Evolutionary conservation across 1,140 invertebrate genomes (phyloP), one percentile per base, ranked within the genome.

Genomic region (Caenorhabditis briggsae): DNA sequence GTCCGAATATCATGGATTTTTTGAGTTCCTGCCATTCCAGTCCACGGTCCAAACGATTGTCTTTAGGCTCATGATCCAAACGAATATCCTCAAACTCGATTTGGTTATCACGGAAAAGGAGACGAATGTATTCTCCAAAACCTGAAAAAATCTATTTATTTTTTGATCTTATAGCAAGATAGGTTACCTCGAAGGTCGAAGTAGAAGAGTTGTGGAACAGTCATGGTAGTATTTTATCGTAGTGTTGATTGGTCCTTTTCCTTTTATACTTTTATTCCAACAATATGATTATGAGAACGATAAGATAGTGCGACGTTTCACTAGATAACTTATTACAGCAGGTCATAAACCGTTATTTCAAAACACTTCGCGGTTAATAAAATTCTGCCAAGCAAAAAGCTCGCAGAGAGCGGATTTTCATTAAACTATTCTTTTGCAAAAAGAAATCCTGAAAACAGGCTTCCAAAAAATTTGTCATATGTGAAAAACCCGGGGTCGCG

Each of bases 11-110:
- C 93, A 93, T 92, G 93, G 93, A 93, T 86, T 92, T 91, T 90
- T 94, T 94, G 41, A 93, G 91, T 65, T 92, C 87, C 7, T 91
- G 90, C 94, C 94, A 95, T 46, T 94, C 91, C 53, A 84, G 33
- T 16, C 46, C 56, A 20, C 87, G 93, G n/a, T 64, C 59, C 8
- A 18, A 64, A 25, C 59, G 59, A 64, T 25, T 64, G 33, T 64
- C 33, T 3, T 33, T 33, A 33, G 33, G 33, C 33, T 33, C 20
- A 9, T 83, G 84, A 53, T 90, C 88, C 85, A 95, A 93, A 82
- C 95, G 94, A 3, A 94, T 90, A 91, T 96, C 96, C 91, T 95
- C 95, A 90, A 95, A 96, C 43, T 94, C 93, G 23, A 95, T 93
- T 59, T 93, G 94, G 9, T 94, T 94, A 92, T 96, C 96, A 61